A percentile compares a stretch with the other conserved stretches of the same genome.
These are phyloP conservation scores for Galagoides demidoff DNA, from an alignment of 2,797 vertebrate genomes.

Conservation along the genomic window DNA sequence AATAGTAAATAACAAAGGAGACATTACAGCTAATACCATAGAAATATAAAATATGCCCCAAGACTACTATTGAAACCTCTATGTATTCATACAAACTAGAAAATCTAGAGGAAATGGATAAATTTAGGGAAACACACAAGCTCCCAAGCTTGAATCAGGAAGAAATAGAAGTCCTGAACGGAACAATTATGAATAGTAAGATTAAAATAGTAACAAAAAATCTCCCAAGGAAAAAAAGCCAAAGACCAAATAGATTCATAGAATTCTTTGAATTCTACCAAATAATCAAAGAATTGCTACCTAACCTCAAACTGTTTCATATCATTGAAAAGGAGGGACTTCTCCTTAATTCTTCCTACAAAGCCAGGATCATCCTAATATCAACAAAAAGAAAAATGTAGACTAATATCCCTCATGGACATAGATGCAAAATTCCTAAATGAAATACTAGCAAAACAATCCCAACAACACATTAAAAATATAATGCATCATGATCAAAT, in stretches of 20 bases:
- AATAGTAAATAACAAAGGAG: neutral
- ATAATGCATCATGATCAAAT: neutral
- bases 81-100: neutral
- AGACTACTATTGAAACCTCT: neutral
- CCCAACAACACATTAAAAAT: neutral
- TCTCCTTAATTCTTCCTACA: neutral
- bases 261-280: too few relatives aligned
- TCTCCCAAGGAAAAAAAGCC: neutral
- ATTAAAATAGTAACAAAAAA: neutral
- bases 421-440: neutral
- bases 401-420: neutral
- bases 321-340: neutral
- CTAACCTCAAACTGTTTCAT: neutral
- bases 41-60: neutral
- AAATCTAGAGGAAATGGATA: neutral
- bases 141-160: neutral
- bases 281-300: neutral
- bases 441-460: neutral
- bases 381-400: neutral
- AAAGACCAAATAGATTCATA: neutral
- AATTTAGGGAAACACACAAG: neutral
- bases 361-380: neutral
- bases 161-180: neutral
- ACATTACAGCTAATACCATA: neutral
- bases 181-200: neutral